These are phyloP conservation scores for Coelopa pilipes DNA, from an alignment of 2,888 invertebrate species.

Conservation along the genomic window DNA sequence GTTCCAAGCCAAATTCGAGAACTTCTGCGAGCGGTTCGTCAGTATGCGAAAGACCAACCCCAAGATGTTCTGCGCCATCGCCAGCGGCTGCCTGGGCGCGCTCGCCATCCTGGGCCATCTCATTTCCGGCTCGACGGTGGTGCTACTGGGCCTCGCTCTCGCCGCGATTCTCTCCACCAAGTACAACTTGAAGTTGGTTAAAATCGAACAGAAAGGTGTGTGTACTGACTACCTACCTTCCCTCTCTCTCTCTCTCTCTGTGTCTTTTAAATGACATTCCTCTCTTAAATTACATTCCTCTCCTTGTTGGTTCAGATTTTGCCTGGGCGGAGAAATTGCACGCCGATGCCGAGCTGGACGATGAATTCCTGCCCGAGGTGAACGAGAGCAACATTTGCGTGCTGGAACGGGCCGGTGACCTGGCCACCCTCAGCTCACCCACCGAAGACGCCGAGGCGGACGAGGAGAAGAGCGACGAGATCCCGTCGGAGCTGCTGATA, in stretches of 20 bases:
- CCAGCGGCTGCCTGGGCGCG: conserved; percentile 50
- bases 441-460: conserved; percentile 49
- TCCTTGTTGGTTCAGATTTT: conserved; percentile 50
- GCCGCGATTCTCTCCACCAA: conserved; percentile 59
- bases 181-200: conserved; percentile 61
- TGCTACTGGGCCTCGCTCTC: conserved; percentile 56
- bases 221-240: not conserved
- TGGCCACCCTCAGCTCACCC: conserved; percentile 56
- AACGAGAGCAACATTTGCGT: conserved; percentile 61
- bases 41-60: conserved; percentile 56
- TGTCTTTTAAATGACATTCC: conserved; percentile 20
- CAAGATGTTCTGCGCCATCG: conserved; percentile 55
- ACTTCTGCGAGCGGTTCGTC: conserved; percentile 47
- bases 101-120: conserved; percentile 62
- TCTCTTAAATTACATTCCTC: no score
- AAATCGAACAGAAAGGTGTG: conserved; percentile 59
- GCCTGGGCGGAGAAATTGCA: conserved; percentile 54
- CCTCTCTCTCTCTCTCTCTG: conserved; percentile 2
- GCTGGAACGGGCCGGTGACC: conserved; percentile 62
- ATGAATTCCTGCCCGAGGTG: conserved; percentile 65
- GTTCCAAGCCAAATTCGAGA: conserved; percentile 50
- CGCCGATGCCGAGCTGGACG: conserved; percentile 56
- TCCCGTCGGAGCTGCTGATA: conserved; percentile 64
- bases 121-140: conserved; percentile 60
- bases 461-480: conserved; percentile 64